Conservation (phyloP, 1,140 invertebrate species). For the Vollenhovia emeryi region DNA sequence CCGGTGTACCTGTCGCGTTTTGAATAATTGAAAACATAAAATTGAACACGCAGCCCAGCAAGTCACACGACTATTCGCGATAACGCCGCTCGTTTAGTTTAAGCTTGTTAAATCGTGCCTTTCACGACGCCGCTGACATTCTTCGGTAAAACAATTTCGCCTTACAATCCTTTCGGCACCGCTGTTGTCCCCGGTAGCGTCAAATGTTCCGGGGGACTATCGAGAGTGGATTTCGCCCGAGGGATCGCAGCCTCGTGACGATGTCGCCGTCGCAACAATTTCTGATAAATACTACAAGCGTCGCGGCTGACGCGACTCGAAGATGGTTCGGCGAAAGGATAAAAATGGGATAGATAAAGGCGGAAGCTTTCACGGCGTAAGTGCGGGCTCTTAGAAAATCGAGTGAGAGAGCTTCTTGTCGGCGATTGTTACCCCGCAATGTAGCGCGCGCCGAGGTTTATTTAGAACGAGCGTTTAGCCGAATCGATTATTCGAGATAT, state of each 20-base stretch:
- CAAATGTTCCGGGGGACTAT: constrained; percentile 9
- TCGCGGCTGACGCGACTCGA: constrained; percentile 33
- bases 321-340: not conserved
- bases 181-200: not conserved
- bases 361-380: constrained; percentile 39
- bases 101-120: constrained; percentile 20
- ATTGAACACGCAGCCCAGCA: not conserved
- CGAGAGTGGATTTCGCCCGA: constrained; percentile 10
- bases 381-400: constrained; percentile 33
- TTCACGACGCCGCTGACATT: not conserved
- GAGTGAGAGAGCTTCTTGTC: not conserved
- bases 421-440: not conserved
- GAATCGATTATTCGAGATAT: not conserved
- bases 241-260: not conserved
- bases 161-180: not conserved
- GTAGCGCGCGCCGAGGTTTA: not conserved
- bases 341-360: constrained; percentile 48
- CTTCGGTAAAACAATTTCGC: constrained; percentile 12
- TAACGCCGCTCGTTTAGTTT: not conserved
- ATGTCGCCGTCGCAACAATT: constrained; percentile 44
- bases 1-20: not conserved
- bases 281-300: constrained; percentile 52
- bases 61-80: not conserved
- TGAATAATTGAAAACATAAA: constrained; percentile 18
- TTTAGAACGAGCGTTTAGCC: not conserved